These are phyloP conservation scores for Calidris pugnax DNA, from an alignment of 2,113 vertebrate species.

Conservation along the genomic window DNA sequence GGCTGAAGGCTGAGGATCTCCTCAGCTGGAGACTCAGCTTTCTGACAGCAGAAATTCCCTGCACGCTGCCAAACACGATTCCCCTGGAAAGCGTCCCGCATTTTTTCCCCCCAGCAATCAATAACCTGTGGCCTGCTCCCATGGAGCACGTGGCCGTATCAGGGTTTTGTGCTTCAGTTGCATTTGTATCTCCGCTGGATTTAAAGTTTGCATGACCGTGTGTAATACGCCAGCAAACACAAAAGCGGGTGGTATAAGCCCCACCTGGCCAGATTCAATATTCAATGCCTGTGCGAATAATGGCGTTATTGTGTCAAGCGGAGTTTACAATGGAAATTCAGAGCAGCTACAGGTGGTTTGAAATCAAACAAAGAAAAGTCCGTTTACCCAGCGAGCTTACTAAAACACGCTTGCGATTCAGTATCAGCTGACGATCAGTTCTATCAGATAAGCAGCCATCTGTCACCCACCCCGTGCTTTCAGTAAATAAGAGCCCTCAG, in stretches of 20 bases:
- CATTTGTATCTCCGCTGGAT: neutral
- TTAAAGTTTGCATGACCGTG: neutral
- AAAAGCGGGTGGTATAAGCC: neutral
- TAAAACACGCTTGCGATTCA: neutral
- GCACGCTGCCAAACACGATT: neutral
- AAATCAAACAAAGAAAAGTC: slow-evolving; percentile 21
- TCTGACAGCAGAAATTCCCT: neutral
- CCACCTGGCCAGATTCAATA: neutral
- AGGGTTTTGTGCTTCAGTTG: neutral
- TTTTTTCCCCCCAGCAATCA: neutral
- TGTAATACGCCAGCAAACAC: slow-evolving; percentile 3
- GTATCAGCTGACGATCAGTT: neutral
- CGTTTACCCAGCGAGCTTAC: neutral
- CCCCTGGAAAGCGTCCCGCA: neutral
- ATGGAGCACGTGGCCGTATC: neutral
- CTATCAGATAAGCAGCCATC: neutral
- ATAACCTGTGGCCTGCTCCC: neutral
- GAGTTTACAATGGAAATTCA: slow-evolving; percentile 20
- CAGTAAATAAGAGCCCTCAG: neutral
- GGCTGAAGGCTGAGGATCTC: neutral
- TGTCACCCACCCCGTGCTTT: neutral
- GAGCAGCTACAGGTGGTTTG: slow-evolving; percentile 24
- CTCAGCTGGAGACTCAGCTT: neutral
- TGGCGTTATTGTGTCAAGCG: neutral
- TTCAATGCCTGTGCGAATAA: neutral